Conservation (phyloP, 2,797 vertebrate genomes). For the Gymnopithys bicolor region DNA sequence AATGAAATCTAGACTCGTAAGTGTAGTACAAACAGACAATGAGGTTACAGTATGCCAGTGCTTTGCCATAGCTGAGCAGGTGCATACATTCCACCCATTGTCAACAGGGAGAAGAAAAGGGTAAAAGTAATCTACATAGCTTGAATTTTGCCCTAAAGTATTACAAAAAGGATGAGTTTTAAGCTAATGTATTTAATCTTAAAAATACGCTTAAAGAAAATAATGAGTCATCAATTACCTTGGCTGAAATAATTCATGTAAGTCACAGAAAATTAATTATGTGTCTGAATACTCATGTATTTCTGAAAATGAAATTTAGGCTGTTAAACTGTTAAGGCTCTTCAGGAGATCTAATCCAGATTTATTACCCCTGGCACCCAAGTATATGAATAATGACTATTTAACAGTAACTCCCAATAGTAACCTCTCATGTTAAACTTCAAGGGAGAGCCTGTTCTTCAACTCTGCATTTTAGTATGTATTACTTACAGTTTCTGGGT, state of each 20-base stretch:
- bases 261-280: neutral
- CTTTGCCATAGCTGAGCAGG: neutral
- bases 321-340: neutral
- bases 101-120: neutral
- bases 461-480: neutral
- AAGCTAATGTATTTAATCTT: neutral
- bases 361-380: neutral
- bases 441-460: neutral
- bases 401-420: neutral
- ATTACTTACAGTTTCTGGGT: neutral
- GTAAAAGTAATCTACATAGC: neutral
- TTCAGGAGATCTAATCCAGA: neutral
- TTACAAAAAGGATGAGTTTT: neutral
- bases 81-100: neutral
- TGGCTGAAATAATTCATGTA: neutral
- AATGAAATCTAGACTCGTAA: neutral
- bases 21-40: neutral
- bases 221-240: neutral
- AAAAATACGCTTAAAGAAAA: neutral
- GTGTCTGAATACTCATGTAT: neutral
- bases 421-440: neutral
- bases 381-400: neutral
- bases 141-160: neutral
- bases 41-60: neutral
- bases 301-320: neutral